Conservation (phyloP, 2,888 invertebrate species). For the Pedicia rivosa region DNA sequence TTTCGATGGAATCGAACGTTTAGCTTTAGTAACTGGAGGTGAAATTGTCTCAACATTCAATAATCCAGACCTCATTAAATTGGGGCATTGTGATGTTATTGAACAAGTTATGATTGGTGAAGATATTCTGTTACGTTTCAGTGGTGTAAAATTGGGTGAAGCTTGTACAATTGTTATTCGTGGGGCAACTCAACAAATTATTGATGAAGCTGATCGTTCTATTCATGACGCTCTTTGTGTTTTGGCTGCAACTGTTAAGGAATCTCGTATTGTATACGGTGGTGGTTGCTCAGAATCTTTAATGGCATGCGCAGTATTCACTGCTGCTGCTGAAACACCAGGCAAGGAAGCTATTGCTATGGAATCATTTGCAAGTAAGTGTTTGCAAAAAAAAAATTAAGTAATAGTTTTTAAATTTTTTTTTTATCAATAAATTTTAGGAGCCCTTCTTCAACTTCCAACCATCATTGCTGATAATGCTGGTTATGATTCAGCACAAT, state of each 20-base stretch:
- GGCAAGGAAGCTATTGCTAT: slow-evolving; percentile 97
- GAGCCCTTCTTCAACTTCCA: slow-evolving; percentile 76
- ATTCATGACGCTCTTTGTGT: slow-evolving; percentile 98
- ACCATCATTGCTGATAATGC: slow-evolving; percentile 97
- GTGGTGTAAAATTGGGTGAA: slow-evolving; percentile 86
- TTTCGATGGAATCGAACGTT: slow-evolving; percentile 95
- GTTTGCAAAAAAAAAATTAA: too few relatives aligned
- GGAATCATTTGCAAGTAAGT: slow-evolving; percentile 75
- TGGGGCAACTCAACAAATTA: slow-evolving; percentile 94
- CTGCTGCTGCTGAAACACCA: slow-evolving; percentile 69
- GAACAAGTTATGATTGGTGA: slow-evolving; percentile 99
- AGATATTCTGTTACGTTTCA: slow-evolving; percentile 85
- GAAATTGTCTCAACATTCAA: slow-evolving; percentile 99
- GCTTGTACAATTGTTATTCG: slow-evolving; percentile 95
- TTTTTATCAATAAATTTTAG: slow-evolving; percentile 12
- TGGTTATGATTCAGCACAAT: slow-evolving; percentile 92
- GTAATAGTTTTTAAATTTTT: neutral
- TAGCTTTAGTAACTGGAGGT: slow-evolving; percentile 93
- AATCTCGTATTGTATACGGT: slow-evolving; percentile 80
- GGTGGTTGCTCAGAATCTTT: slow-evolving; percentile 93
- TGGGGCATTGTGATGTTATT: slow-evolving; percentile 88
- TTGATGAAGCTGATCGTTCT: slow-evolving; percentile 97
- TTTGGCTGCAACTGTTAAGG: slow-evolving; percentile 84
- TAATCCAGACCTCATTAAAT: slow-evolving; percentile 74
- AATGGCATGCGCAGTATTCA: slow-evolving; percentile 87